phyloP scores from a whole-genome alignment of 2,113 vertebrate species.

The Lipotes vexillifer region DNA sequence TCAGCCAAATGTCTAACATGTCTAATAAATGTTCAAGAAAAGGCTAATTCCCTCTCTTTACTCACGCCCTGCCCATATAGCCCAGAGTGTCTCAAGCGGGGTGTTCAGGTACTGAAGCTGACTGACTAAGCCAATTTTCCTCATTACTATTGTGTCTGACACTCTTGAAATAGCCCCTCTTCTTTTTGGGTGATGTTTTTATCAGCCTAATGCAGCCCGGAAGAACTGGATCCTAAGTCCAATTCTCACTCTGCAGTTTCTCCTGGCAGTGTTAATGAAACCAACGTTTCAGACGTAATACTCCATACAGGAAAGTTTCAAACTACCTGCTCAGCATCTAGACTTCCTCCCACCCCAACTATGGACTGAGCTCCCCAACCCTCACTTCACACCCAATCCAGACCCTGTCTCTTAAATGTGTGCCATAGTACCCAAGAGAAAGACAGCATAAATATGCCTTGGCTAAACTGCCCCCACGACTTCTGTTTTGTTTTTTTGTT shows the following conservation, averaged over 20 bases:
- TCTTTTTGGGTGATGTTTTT: slow-evolving; percentile 59
- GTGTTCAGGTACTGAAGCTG: neutral
- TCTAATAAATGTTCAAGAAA: neutral
- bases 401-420: neutral
- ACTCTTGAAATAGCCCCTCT: slow-evolving; percentile 53
- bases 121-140: slow-evolving; percentile 29
- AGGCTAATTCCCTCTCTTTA: neutral
- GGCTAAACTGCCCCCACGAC: neutral
- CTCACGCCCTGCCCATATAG: neutral
- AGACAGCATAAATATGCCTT: neutral
- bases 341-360: neutral
- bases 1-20: neutral
- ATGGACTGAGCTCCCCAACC: neutral
- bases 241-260: slow-evolving; percentile 66
- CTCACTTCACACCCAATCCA: neutral
- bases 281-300: slow-evolving; percentile 23
- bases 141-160: slow-evolving; percentile 62
- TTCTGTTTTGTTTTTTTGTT: neutral
- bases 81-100: neutral
- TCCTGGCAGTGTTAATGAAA: slow-evolving; percentile 64
- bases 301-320: neutral
- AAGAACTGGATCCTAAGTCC: slow-evolving; percentile 42
- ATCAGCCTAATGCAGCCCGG: slow-evolving; percentile 43
- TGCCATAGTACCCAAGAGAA: neutral
- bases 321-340: neutral